Conservation (phyloP, 1,140 invertebrate genomes). For the Zaprionus inermis region DNA sequence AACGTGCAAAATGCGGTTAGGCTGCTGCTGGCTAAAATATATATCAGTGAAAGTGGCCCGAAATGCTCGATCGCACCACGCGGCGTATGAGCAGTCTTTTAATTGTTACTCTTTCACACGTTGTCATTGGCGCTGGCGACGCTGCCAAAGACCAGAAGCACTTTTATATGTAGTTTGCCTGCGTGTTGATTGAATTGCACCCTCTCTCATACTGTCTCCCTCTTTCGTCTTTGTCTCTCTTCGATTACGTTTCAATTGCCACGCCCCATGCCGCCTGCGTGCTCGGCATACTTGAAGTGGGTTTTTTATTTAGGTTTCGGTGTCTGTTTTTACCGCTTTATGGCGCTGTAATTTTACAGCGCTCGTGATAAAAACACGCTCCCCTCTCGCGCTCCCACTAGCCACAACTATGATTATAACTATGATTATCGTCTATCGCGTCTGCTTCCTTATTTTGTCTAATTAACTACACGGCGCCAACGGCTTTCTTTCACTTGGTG, state of each 20-base stretch:
- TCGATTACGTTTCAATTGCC: constrained; percentile 68
- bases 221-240: neutral
- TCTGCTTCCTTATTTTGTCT: constrained; percentile 77
- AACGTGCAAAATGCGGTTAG: constrained; percentile 53
- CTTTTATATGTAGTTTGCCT: constrained; percentile 33
- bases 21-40: constrained; percentile 18
- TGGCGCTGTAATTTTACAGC: constrained; percentile 72
- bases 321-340: constrained; percentile 54
- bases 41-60: constrained; percentile 70
- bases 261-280: constrained; percentile 30
- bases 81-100: constrained; percentile 70
- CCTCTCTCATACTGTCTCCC: neutral
- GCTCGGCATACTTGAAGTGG: constrained; percentile 50
- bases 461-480: constrained; percentile 56
- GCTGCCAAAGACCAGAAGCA: constrained; percentile 65
- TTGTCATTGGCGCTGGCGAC: constrained; percentile 14
- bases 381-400: neutral
- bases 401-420: constrained; percentile 37
- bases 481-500: constrained; percentile 39
- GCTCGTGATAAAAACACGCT: constrained; percentile 41
- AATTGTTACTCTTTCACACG: constrained; percentile 66
- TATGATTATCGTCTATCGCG: constrained; percentile 40
- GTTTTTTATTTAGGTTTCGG: constrained; percentile 72
- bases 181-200: constrained; percentile 56
- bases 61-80: constrained; percentile 47